These are phyloP conservation scores for Limnephilus rhombicus DNA, from an alignment of 2,888 invertebrate genomes.

Conservation along the genomic window DNA sequence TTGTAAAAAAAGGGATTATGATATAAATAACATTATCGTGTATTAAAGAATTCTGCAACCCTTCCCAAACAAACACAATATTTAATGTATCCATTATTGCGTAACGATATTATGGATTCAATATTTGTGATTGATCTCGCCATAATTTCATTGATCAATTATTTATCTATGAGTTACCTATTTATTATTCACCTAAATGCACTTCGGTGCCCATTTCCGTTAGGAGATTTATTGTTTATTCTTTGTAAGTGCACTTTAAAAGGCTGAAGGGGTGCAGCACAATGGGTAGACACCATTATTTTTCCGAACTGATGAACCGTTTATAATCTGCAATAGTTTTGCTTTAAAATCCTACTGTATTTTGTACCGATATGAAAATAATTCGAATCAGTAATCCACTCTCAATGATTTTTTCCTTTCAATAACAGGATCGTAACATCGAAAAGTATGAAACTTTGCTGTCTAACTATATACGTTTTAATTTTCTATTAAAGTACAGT, in stretches of 20 bases:
- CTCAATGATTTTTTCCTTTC: background rate
- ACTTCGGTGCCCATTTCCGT: background rate
- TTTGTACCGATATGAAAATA: background rate
- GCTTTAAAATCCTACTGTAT: conserved; percentile 31
- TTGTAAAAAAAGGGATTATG: background rate
- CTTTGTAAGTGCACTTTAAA: conserved; percentile 34
- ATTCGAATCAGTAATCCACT: background rate
- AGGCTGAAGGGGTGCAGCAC: background rate
- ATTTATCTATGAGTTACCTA: background rate
- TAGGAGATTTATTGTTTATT: background rate
- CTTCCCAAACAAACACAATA: background rate
- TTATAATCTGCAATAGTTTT: conserved; percentile 57
- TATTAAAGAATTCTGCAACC: too few relatives aligned
- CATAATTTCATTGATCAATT: background rate
- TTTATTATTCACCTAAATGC: background rate
- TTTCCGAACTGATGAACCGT: conserved; percentile 57
- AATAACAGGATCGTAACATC: background rate
- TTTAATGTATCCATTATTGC: background rate
- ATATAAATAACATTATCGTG: background rate
- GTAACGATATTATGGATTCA: background rate
- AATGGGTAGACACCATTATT: conserved; percentile 50
- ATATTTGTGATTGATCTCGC: background rate
- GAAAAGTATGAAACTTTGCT: too few relatives aligned
- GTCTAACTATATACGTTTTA: too few relatives aligned
- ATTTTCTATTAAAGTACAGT: too few relatives aligned